Evolutionary conservation across 2,888 invertebrate genomes (phyloP), one percentile per base, ranked within the genome.

Genomic region (Acleris cristana): DNA sequence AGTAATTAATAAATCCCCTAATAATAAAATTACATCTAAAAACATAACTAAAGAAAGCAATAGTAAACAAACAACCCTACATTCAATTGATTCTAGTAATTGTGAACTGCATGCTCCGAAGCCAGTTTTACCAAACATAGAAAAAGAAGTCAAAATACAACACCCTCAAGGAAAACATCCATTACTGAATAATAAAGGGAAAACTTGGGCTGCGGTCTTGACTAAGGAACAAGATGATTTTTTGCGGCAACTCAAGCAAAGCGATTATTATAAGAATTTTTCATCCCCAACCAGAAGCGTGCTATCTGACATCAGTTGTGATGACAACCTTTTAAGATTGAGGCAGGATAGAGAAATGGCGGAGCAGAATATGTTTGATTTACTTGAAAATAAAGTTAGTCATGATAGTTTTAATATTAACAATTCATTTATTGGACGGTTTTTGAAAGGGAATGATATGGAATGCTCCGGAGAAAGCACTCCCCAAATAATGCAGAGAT

Each of bases 331-430:
- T 40, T 71, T 51, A 71, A 89, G 77, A 79, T 71, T 85, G 3
- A 78, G 73, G 18, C 81, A 84, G 21, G 90, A 89, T 30, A 89
- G 84, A 77, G 94, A 94, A 84, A 74, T 85, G 2, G 95, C 95
- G 44, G 96, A 96, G 78, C 92, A 97, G 71, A 94, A 94, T 69
- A 94, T 96, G 78, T 97, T 97, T 86, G 97, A 97, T 79, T 82
- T 96, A 7, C 86, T 97, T 45, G 97, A 97, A 86, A 94, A 95
- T 76, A 96, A 96, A 83, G 95, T 95, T 6, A 92, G 94, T 56
- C 93, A 94, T 80, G 95, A 96, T 21, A 96, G 96, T 79, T 96
- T 97, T 74, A 95, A 94, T 79, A 93, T 96, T 70, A 94, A 95
- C 60, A 95, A 95, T 49, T 95, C 95, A 57, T 94, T 95, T 57